Evolutionary conservation across 2,797 vertebrate species (phyloP), one percentile per base, ranked within the genome.

Genomic region (Etheostoma perlongum): DNA sequence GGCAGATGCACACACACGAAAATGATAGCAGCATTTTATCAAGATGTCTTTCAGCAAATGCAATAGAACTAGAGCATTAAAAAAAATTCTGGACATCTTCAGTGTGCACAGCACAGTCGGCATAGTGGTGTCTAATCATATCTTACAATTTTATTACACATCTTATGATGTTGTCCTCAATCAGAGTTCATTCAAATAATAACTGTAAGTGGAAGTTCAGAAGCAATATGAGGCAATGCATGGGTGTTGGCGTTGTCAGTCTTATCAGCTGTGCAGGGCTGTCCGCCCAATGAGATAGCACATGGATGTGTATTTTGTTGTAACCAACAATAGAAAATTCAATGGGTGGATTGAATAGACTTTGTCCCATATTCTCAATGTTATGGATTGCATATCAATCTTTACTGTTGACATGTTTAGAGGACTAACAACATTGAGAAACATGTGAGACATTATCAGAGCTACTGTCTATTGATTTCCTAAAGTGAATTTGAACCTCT

Each of bases 381-480:
- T 46, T 67, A 72, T 77, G 61, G 74, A 51, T 59, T 65, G 46
- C n/a, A 19, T 51, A 54, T 85, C 53, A 27, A 11, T 30, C 48
- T 74, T 65, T 47, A 44, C 33, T 81, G 71, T 72, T 81, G 53
- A 77, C 33, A 53, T 74, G 46, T 74, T 78, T 61, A 47, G 40
- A 46, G 14, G 19, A 30, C 42, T 86, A 88, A 74, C 36, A 83
- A 67, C 78, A 72, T 6, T 30, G 30, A 48, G 72, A 40, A 55
- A 40, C 36, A 36, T 36, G 67, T 58, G 44, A 74, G 58, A 18
- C 2, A 51, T 91, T 93, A 91, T 91, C 88, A 86, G 65, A 79
- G 90, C 91, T 93, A 91, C 91, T 93, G 92, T 91, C 86, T 49
- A 77, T 87, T 90, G 88, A 91, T 88, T 86, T 87, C 59, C 86